Evolutionary conservation across 2,888 invertebrate genomes (phyloP).

Genomic region (Synergus gifuensis): DNA sequence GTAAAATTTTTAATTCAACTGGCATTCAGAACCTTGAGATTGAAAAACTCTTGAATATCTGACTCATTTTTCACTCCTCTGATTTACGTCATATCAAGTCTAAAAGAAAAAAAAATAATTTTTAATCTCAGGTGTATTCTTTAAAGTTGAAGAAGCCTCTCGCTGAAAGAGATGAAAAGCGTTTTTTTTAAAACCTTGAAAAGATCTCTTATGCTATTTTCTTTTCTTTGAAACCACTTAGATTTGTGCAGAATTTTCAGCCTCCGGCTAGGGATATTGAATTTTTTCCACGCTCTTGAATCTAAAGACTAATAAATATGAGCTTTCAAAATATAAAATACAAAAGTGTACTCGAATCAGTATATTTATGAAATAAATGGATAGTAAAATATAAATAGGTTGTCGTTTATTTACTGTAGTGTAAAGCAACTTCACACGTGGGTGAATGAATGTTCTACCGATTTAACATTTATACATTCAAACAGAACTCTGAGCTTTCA

Average conservation of each 20-base stretch:
- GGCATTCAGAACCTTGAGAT: neutral
- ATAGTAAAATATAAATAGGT: neutral
- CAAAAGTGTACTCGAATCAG: neutral
- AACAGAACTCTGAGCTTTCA: neutral
- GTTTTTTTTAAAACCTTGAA: slow-evolving; percentile 3
- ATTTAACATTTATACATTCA: neutral
- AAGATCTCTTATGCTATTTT: neutral
- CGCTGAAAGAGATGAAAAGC: slow-evolving; percentile 1
- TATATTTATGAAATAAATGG: neutral
- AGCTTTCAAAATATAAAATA: neutral
- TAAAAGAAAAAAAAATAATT: neutral
- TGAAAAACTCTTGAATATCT: neutral
- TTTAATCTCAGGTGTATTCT: neutral
- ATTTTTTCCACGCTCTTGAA: neutral
- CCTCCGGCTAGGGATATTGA: neutral
- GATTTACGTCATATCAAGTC: neutral
- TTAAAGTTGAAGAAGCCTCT: neutral
- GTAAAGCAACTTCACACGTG: neutral
- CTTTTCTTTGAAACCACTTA: neutral
- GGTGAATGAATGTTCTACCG: neutral
- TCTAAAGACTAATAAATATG: neutral
- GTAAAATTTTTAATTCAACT: neutral
- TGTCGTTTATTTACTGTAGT: neutral
- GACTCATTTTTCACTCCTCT: neutral
- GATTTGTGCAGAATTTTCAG: neutral